These are phyloP conservation scores for Zaprionus lachaisei DNA, from an alignment of 1,140 invertebrate species.

Conservation along the genomic window DNA sequence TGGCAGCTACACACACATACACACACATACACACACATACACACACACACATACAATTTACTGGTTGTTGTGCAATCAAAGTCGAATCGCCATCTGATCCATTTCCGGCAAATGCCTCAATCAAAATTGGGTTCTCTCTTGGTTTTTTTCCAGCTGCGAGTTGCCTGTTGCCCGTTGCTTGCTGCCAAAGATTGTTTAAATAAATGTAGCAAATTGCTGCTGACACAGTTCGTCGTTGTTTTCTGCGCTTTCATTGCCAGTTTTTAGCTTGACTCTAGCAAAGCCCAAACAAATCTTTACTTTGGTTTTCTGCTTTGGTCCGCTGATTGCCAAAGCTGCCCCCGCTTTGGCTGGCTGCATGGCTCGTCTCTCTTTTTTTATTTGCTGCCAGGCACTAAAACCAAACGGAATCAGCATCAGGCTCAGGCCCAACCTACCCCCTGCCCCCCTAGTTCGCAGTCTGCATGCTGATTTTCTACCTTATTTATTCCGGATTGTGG, in stretches of 20 bases:
- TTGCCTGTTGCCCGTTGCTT: slow-evolving; percentile 26
- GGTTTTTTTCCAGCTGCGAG: neutral
- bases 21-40: neutral
- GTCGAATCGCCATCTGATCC: slow-evolving; percentile 45
- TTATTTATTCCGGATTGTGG: slow-evolving; percentile 58
- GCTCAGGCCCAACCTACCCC: neutral
- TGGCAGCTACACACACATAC: neutral
- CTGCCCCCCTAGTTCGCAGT: slow-evolving; percentile 5
- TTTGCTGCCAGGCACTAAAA: slow-evolving; percentile 43
- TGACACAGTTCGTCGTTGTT: slow-evolving; percentile 11
- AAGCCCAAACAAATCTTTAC: slow-evolving; percentile 54
- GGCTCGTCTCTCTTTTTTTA: slow-evolving; percentile 14
- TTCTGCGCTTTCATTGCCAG: slow-evolving; percentile 1
- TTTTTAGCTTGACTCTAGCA: slow-evolving; percentile 16
- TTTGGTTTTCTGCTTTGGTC: slow-evolving; percentile 25
- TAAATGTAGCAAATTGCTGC: slow-evolving; percentile 51
- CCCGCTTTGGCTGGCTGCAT: slow-evolving; percentile 10
- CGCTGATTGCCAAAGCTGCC: slow-evolving; percentile 51
- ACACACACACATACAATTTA: neutral
- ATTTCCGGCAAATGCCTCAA: slow-evolving; percentile 46
- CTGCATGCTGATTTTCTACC: slow-evolving; percentile 56
- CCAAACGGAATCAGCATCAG: slow-evolving; percentile 2
- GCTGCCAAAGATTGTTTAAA: slow-evolving; percentile 47
- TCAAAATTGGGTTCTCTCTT: slow-evolving; percentile 39
- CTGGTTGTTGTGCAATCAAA: slow-evolving; percentile 30